Base-by-base conservation (phyloP, 1,140 invertebrate species). In the Wasmannia auropunctata region DNA sequence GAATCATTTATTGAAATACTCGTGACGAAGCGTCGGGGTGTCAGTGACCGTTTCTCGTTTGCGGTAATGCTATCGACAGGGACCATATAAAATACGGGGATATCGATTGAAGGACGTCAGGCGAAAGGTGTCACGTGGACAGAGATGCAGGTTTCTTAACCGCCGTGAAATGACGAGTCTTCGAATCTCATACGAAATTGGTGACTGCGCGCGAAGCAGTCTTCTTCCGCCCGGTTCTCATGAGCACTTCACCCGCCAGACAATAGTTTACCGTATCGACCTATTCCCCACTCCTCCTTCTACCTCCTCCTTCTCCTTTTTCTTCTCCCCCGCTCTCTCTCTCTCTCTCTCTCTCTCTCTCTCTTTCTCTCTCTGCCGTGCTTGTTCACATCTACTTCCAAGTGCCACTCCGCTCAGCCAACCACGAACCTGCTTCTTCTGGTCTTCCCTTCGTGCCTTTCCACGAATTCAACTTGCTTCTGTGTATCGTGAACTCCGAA, bases 261-360 rank as follows among this genome's bases (percentile, higher is more conserved):
- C 92, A 93, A 93, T 93, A 93, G 93, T 93, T 93, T 93, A 93
- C 91, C 92, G 92, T 93, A 93, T 93, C 93, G 92, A 92, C 93
- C 92, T 92, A 92, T 81, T 87, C 88, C 87, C 79, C 86, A 83
- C 85, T 77, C 40, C 88, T 67, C 72, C 69, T 60, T 63, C 58
- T 54, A 43, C 19, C 37, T 74, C 69, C 79, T 77, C 37, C 88
- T 62, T 54, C 74, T 62, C 77, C 65, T 49, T 22, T 86, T 51
- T 65, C 77, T 54, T 70, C 67, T 46, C 65, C 49, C 16, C 28
- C 8, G 11, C 43, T n/a, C 88, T 67, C 72, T 63, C 54, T 63
- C 58, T 25, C 40, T 54, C 76, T 62, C 77, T 60, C 40, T 25
- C 87, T 56, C 70, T 72, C 40, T 67, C 67, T 49, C 63, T n/a